Base-by-base conservation (phyloP, 2,797 vertebrate genomes). In the Otolemur crassicaudatus region DNA sequence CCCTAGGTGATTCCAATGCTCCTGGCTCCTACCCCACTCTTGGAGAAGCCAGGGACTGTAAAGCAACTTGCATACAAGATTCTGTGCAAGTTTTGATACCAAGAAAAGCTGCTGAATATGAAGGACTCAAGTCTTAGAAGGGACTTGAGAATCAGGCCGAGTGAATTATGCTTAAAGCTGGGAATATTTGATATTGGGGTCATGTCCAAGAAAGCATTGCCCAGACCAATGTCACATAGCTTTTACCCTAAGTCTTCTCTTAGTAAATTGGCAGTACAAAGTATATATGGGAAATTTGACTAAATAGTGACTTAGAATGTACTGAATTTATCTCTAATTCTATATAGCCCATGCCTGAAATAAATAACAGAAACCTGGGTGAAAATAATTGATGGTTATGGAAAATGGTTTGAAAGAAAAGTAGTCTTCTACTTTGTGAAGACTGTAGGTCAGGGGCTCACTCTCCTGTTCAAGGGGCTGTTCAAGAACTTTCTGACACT, bases 281-380 rank as follows among this genome's bases (percentile, higher is more conserved):
- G 49, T 49, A 49, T 49, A 3, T 4, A 49, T 16, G 49, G 49
- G 14, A 94, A 69, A 90, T 89, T 85, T 91, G 53, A 89, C 89
- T 93, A 94, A 96, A 17, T 22, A 61, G 63, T 96, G 79, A 91
- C 73, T 89, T 56, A 93, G 46, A 91, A 79, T 37, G 29, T 82
- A 23, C 40, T 34, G 34, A 87, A 87, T 34, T 73, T 49, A 72
- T 79, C 29, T n/a, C 34, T 96, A 84, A 93, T 70, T 93, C 22
- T 58, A 72, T 77, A 81, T 72, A 87, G 86, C 53, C 65, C 10
- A 91, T 76, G 11, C 31, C 43, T 91, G 82, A 95, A 69, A 94
- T 82, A 82, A 94, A 53, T 80, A 83, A 85, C 20, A 75, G 63
- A 80, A 58, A 60, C n/a, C 27, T 67, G 11, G 25, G 53, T 77